Base-by-base conservation (phyloP, 1,140 invertebrate species). In the Drosophila kurseongensis region DNA sequence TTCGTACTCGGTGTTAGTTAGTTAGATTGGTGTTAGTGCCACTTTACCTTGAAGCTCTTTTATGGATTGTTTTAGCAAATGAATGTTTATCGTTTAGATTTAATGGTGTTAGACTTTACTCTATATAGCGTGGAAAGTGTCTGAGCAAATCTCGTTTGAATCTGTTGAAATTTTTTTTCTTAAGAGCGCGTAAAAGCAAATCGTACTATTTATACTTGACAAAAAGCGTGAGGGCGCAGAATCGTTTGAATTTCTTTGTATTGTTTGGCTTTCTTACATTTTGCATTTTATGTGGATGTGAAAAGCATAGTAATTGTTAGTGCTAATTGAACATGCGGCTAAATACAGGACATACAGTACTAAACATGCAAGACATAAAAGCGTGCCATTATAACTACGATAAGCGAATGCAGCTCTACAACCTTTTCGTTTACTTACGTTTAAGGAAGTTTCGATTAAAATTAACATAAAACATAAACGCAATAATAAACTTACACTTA, bases 101-200 rank as follows among this genome's bases (percentile, higher is more conserved):
- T 72, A 47, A 51, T 48, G 47, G 79, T 88, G 72, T 86, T 89
- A 69, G 72, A 79, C 56, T 79, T 86, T 88, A 78, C 58, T 73
- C 59, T 69, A 59, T 83, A 88, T 78, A 88, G 84, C 83, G 80
- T 89, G 83, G 80, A 89, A 80, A 83, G 84, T 89, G 80, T 83
- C 76, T 73, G 42, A 66, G 59, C 78, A 62, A 88, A 78, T 67
- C 74, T 67, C 63, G 36, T 66, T 62, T 62, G 5, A 55, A 47
- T 32, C 16, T 45, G 44, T 52, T 40, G 14, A 18, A 27, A n/a
- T 40, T 48, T 35, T 56, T 66, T 55, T 47, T 69, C 32, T 75
- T 55, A 65, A 61, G 79, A 75, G 79, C 83, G 72, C 76, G 76
- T 54, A 63, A 71, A 78, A 78, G 75, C 75, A 78, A 78, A 78